Conservation (phyloP, 2,888 invertebrate genomes). For the Dasysyrphus tricinctus region DNA sequence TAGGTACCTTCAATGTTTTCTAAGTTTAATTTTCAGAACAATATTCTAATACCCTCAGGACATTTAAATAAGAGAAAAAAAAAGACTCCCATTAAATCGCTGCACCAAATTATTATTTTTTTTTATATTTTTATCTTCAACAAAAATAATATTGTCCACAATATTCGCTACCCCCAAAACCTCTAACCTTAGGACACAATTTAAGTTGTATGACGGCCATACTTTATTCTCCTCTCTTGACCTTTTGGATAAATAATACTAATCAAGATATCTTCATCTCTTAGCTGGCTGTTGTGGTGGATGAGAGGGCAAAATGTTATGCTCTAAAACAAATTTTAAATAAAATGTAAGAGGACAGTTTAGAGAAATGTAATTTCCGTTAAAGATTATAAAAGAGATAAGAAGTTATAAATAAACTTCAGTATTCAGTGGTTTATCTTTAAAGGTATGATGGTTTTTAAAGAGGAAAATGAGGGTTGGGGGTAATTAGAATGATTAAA, state of each 20-base stretch:
- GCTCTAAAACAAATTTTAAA: slow-evolving; percentile 48
- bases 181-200: neutral
- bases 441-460: neutral
- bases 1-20: neutral
- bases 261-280: slow-evolving; percentile 46
- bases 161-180: neutral
- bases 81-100: neutral
- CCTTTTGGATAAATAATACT: slow-evolving; percentile 54
- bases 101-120: neutral
- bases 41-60: neutral
- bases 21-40: neutral
- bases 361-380: slow-evolving; percentile 67
- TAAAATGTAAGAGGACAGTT: slow-evolving; percentile 56
- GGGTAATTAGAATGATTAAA: slow-evolving; percentile 9
- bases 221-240: slow-evolving; percentile 48
- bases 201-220: slow-evolving; percentile 22
- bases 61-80: neutral
- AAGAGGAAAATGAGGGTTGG: neutral
- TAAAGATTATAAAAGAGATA: slow-evolving; percentile 52
- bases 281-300: neutral
- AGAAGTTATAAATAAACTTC: slow-evolving; percentile 34
- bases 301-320: slow-evolving; percentile 26
- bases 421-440: slow-evolving; percentile 27
- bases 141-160: slow-evolving; percentile 22
- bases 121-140: neutral